Base-by-base conservation (phyloP, 2,888 invertebrate genomes). In the Selenia dentaria region DNA sequence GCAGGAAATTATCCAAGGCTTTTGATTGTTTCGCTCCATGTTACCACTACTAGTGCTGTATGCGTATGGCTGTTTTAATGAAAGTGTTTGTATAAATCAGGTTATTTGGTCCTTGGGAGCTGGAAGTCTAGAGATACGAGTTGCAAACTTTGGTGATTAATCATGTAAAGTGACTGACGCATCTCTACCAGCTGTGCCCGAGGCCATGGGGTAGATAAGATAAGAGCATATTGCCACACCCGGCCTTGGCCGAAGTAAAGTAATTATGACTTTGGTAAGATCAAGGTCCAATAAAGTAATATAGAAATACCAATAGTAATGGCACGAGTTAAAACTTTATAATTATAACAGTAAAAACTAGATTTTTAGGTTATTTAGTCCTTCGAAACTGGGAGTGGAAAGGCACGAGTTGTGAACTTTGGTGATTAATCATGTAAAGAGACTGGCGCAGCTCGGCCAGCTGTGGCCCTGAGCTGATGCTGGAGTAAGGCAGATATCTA, bases 141-240 rank as follows among this genome's bases (percentile, higher is more conserved):
- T 57, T 62, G 60, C 43, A 43, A 71, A 71, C 67, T 59, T 48
- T 5, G 40, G 40, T 39, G 38, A 57, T 59, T 54, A 54, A 59
- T 58, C 58, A 58, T 44, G 34, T 42, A 42, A 41, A 53, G 43
- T 37, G 52, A 43, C 6, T 34, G 42, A 32, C 43, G 33, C 34
- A 29, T 31, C 45, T 40, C 16, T 39, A 18, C 14, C 54, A 57
- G 57, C 52, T 55, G 57, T 24, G 41, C 31, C 20, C 24, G 10
- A 38, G 47, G 6, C 16, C 4, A 2, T 4, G 4, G 16, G 16
- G 16, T 4, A 6, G 22, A 22, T 37, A 40, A 20, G 14, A 20
- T 33, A 4, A 9, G 20, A 38, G 34, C 8, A 12, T 22, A 33
- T 18, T 24, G 22, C 14, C 16, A 14, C 37, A 42, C 29, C 34